Conservation (phyloP, 2,797 vertebrate genomes). For the Schizopygopsis malacanthus region DNA sequence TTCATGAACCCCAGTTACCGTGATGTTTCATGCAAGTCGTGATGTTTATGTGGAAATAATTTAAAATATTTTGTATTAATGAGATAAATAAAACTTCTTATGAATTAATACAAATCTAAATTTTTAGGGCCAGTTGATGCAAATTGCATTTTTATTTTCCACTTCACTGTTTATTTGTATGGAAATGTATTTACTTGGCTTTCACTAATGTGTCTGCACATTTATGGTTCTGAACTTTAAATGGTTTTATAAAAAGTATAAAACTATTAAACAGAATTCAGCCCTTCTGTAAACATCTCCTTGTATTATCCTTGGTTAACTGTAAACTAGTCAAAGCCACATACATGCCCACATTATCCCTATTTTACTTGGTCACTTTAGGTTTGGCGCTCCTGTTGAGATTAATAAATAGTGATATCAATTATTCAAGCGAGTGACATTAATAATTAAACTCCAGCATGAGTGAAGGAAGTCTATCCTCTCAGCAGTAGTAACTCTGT, state of each 20-base stretch:
- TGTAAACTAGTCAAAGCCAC: not conserved
- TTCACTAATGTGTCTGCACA: not conserved
- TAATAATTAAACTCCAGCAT: conserved; percentile 6
- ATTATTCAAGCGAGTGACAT: conserved; percentile 6
- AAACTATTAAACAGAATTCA: not conserved
- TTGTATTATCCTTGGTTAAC: not conserved
- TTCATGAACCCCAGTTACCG: not conserved
- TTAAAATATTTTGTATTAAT: not conserved
- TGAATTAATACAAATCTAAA: too few relatives aligned
- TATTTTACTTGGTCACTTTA: not conserved
- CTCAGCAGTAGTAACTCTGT: not conserved
- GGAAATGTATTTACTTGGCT: not conserved
- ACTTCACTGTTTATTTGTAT: not conserved
- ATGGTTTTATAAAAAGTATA: not conserved
- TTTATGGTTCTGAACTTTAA: not conserved
- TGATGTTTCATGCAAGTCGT: not conserved
- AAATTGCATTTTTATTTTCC: not conserved
- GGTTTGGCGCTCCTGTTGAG: conserved; percentile 1
- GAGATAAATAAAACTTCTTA: too few relatives aligned
- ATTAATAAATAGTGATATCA: conserved; percentile 30
- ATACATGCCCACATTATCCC: not conserved
- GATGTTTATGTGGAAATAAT: not conserved
- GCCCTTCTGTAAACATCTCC: not conserved
- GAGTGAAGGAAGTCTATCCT: conserved; percentile 23
- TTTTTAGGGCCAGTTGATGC: not conserved